A percentile compares a stretch with the other conserved stretches of the same genome.
These are phyloP conservation scores for Nycticebus coucang DNA, from an alignment of 2,113 vertebrate genomes.

Conservation along the genomic window DNA sequence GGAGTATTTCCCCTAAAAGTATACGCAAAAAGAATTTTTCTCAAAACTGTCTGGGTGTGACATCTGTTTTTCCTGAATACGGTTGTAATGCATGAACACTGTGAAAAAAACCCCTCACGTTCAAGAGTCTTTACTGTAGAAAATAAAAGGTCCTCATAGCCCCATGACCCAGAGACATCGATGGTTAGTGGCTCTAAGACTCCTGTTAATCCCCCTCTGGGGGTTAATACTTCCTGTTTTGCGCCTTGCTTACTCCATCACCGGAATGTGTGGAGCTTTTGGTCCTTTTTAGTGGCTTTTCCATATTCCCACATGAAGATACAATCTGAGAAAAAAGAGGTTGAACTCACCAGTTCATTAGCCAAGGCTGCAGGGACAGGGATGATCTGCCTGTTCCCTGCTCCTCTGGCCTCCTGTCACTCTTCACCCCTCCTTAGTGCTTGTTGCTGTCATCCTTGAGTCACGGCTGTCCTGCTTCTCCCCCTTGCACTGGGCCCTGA, in stretches of 20 bases:
- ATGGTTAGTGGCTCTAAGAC: neutral
- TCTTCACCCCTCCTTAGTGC: neutral
- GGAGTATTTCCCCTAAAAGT: neutral
- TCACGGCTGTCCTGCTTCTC: neutral
- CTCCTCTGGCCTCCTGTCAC: no score
- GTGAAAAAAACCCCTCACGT: neutral
- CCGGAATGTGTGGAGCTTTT: neutral
- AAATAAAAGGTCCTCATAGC: no score
- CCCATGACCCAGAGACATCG: neutral
- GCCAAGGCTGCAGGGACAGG: no score
- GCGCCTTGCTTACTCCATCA: neutral
- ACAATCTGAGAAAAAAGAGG: neutral
- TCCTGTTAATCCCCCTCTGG: rapidly evolving
- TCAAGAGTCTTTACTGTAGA: neutral
- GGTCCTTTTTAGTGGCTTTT: neutral
- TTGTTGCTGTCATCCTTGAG: neutral
- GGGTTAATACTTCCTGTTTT: no score
- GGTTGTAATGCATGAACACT: neutral
- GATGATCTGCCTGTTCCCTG: no score
- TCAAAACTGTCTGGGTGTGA: neutral
- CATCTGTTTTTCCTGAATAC: neutral
- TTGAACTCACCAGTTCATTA: neutral
- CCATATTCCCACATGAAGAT: neutral
- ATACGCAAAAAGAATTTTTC: neutral
- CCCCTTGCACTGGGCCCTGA: neutral